Percentiles rank a stretch among this genome's conserved stretches.
Conservation (phyloP, 2,113 vertebrate species). For the Coptodon bakossiorum region DNA sequence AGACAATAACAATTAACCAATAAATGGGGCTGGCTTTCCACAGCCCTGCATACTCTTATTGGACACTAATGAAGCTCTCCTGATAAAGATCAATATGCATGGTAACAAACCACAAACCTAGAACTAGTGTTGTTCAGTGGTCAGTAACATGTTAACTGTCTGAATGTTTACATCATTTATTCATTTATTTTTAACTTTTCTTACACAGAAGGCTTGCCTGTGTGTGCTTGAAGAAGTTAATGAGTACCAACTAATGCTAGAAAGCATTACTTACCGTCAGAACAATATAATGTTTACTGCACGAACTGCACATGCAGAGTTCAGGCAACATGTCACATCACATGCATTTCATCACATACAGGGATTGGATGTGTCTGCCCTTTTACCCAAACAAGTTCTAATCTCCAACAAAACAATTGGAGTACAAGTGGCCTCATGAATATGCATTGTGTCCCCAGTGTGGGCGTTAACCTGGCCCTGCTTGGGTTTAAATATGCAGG, state of each 20-base stretch:
- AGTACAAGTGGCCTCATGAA: conserved; percentile 42
- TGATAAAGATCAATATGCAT: conserved; percentile 30
- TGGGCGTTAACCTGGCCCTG: conserved; percentile 34
- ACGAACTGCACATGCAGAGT: neutral
- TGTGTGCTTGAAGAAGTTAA: neutral
- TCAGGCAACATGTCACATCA: conserved; percentile 14
- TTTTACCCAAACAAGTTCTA: conserved; percentile 35
- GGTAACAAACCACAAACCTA: neutral
- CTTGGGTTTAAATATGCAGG: conserved; percentile 49
- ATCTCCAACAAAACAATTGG: neutral
- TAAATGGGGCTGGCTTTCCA: neutral
- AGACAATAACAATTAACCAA: neutral
- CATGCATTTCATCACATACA: conserved; percentile 3
- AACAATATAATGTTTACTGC: neutral
- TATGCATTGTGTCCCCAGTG: conserved; percentile 33
- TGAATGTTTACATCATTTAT: neutral
- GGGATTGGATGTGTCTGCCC: neutral
- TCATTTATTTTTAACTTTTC: neutral
- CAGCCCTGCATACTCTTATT: neutral
- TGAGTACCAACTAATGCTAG: accelerated
- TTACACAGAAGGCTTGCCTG: accelerated
- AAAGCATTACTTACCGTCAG: neutral
- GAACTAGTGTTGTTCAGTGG: neutral
- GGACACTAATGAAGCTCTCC: conserved; percentile 6
- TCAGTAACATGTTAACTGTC: neutral